These are phyloP conservation scores for Xestoiulus laeticollis DNA, from an alignment of 2,888 invertebrate genomes.

Conservation along the genomic window DNA sequence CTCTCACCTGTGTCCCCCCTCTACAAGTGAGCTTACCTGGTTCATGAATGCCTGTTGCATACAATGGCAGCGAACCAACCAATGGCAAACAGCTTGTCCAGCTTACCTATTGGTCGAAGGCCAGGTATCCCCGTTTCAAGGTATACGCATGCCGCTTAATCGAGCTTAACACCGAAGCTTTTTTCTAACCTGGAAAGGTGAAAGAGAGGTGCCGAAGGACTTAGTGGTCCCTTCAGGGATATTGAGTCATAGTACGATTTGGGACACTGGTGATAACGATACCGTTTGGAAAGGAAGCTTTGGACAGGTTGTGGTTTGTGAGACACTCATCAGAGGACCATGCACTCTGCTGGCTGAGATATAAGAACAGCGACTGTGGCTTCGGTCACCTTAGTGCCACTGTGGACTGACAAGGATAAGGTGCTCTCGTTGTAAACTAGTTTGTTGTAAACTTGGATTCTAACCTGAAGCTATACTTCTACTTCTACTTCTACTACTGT, in stretches of 20 bases:
- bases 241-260: not conserved
- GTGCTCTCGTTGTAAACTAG: not conserved
- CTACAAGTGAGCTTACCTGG: constrained; percentile 13
- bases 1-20: not conserved
- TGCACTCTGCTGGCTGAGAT: not conserved
- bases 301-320: not conserved
- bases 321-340: not conserved
- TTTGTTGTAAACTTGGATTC: too few species aligned
- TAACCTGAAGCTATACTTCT: too few species aligned
- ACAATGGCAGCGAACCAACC: not conserved
- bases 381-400: not conserved
- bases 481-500: too few species aligned
- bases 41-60: not conserved
- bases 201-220: constrained; percentile 41
- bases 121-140: not conserved
- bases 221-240: not conserved
- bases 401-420: not conserved
- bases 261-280: not conserved
- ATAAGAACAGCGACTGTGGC: not conserved
- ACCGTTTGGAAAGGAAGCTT: not conserved
- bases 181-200: not conserved
- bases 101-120: constrained; percentile 39
- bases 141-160: not conserved
- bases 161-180: constrained; percentile 7
- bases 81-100: not conserved